These are phyloP conservation scores for Helicoverpa zea DNA, from an alignment of 1,140 invertebrate genomes.

Conservation along the genomic window DNA sequence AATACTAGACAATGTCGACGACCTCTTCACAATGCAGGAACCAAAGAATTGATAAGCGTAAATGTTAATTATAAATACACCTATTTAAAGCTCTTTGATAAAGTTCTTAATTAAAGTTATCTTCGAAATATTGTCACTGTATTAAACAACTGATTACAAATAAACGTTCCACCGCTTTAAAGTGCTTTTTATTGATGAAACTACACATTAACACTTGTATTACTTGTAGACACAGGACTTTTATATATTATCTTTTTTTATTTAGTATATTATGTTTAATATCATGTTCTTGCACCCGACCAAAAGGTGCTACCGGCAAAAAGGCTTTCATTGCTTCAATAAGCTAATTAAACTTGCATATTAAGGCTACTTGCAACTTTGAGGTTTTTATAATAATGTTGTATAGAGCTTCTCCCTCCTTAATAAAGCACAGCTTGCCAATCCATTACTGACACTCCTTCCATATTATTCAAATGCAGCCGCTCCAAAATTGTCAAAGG, in stretches of 20 bases:
- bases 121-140: constrained; percentile 1
- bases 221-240: background rate
- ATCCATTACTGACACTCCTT: background rate
- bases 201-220: background rate
- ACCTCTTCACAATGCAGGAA: background rate
- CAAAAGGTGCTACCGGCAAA: too few relatives aligned
- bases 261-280: too few relatives aligned
- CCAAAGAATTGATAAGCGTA: constrained; percentile 17
- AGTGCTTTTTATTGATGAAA: background rate
- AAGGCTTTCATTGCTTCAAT: too few relatives aligned
- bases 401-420: too few relatives aligned
- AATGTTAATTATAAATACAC: constrained; percentile 15
- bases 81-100: background rate
- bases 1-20: background rate
- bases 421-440: background rate
- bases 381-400: too few relatives aligned
- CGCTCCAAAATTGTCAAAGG: background rate
- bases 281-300: too few relatives aligned
- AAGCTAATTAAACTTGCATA: too few relatives aligned
- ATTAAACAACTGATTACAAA: constrained; percentile 15
- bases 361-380: too few relatives aligned
- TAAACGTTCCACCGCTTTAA: background rate
- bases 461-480: background rate
- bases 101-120: constrained; percentile 21
- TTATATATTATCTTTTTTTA: too few relatives aligned